phyloP scores from a whole-genome alignment of 2,113 vertebrate species.

The Choloepus hoffmanni region DNA sequence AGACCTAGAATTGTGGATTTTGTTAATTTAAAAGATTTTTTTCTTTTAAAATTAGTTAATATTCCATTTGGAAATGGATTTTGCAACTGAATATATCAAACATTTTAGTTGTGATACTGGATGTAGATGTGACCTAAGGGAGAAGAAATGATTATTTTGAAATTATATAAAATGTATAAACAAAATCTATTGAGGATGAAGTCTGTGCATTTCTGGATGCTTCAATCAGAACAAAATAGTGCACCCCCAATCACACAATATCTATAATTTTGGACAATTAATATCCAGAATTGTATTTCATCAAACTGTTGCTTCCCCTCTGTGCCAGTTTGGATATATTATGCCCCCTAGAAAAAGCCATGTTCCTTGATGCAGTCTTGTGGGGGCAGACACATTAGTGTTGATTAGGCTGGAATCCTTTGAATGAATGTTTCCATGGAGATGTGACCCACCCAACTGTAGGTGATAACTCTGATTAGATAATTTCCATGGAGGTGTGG shows the following conservation, averaged over 20 bases:
- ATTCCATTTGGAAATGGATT: slow-evolving; percentile 25
- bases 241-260: background rate
- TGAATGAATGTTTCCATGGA: too few relatives aligned
- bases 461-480: too few relatives aligned
- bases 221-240: background rate
- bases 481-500: too few relatives aligned
- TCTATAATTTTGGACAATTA: background rate
- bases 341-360: too few relatives aligned
- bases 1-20: background rate
- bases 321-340: too few relatives aligned
- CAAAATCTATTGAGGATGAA: background rate
- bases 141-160: background rate
- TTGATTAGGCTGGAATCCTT: too few relatives aligned
- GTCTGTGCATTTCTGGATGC: background rate
- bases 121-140: background rate
- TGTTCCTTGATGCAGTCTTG: too few relatives aligned
- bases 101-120: background rate
- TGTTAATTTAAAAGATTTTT: background rate
- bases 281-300: slow-evolving; percentile 35
- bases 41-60: background rate
- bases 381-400: too few relatives aligned
- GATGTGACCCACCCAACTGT: too few relatives aligned
- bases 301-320: background rate
- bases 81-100: background rate
- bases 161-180: background rate